phyloP scores from a whole-genome alignment of 2,113 vertebrate species.

The Danio rerio region DNA sequence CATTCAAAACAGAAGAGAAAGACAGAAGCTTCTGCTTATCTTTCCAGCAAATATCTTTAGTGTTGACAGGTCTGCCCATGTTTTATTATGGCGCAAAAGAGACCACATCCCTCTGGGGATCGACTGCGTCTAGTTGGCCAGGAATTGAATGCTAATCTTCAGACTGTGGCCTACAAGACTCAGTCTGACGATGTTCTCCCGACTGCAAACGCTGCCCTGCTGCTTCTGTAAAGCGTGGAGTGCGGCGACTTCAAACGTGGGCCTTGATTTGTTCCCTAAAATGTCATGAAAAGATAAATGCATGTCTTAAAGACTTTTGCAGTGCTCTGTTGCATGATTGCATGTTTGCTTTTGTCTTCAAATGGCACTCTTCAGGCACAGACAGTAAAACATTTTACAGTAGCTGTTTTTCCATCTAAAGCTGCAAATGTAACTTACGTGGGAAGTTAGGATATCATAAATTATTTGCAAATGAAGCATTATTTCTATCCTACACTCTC shows the following conservation, averaged over 20 bases:
- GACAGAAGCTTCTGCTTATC: conserved; percentile 64
- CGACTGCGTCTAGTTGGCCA: conserved; percentile 64
- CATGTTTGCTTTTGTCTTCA: conserved; percentile 7
- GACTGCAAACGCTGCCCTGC: background rate
- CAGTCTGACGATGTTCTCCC: background rate
- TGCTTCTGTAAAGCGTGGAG: conserved; percentile 26
- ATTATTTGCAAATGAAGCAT: too few species aligned
- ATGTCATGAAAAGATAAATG: conserved; percentile 38
- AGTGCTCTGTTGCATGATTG: background rate
- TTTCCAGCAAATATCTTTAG: conserved; percentile 65
- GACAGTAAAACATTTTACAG: background rate
- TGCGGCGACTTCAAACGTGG: conserved; percentile 31
- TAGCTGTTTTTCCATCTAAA: too few species aligned
- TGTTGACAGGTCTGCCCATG: conserved; percentile 73
- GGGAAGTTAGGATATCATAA: too few species aligned
- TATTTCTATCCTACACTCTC: too few species aligned
- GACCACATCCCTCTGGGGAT: conserved; percentile 59
- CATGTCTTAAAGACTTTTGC: conserved; percentile 44
- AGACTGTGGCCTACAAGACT: conserved; percentile 18
- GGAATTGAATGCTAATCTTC: conserved; percentile 35
- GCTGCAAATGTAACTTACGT: too few species aligned
- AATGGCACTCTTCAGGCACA: background rate
- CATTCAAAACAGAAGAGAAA: conserved; percentile 62
- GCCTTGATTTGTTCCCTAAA: conserved; percentile 39
- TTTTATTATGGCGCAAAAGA: conserved; percentile 71